phyloP scores from a whole-genome alignment of 2,113 vertebrate genomes.

The Amblyopsis rosae region DNA sequence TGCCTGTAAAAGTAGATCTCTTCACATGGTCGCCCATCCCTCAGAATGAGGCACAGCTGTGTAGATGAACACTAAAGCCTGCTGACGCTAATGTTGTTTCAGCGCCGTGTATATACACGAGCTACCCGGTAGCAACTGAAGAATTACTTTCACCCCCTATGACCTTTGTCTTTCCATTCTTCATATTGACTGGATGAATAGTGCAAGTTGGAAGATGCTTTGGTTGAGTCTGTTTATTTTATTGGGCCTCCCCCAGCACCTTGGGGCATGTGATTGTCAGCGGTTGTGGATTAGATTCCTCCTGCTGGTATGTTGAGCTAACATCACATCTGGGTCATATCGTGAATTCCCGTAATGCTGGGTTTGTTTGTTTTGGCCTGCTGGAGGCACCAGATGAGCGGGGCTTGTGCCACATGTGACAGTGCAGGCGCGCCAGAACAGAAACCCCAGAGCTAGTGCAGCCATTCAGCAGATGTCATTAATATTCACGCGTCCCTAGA shows the following conservation, averaged over 20 bases:
- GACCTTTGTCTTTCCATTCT: conserved; percentile 63
- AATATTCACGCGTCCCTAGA: background rate
- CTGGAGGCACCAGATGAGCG: background rate
- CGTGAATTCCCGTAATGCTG: background rate
- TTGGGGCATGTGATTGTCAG: conserved; percentile 19
- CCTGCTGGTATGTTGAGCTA: conserved; percentile 1
- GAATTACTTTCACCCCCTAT: conserved; percentile 57
- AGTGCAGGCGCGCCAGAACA: background rate
- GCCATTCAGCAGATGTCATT: background rate
- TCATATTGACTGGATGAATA: conserved; percentile 59
- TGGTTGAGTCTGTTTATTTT: conserved; percentile 29
- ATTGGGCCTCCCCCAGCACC: background rate
- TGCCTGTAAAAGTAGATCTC: background rate
- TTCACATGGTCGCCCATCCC: too few relatives aligned
- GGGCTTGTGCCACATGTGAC: background rate
- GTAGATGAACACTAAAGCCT: conserved; percentile 19
- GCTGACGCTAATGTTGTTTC: conserved; percentile 68
- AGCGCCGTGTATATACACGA: conserved; percentile 61
- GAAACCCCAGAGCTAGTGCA: background rate
- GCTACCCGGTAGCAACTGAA: conserved; percentile 67
- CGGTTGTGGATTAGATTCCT: conserved; percentile 26
- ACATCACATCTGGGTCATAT: conserved; percentile 11
- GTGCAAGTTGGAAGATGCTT: conserved; percentile 38
- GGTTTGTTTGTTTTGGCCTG: background rate
- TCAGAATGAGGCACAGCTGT: conserved; percentile 28